Base-by-base conservation (phyloP, 2,888 invertebrate species). In the Marronus borbonicus region DNA sequence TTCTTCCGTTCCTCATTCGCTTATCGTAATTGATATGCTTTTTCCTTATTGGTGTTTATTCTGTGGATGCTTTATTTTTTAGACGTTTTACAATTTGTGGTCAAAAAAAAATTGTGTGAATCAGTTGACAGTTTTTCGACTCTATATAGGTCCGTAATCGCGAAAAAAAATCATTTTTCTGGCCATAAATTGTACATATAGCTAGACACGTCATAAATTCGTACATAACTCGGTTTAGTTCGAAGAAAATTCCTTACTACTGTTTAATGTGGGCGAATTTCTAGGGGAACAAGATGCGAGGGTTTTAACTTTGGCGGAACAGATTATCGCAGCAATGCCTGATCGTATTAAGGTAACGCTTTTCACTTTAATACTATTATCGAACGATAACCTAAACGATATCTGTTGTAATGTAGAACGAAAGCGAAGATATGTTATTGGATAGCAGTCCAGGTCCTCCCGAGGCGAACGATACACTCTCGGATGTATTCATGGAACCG, bases 261-360 rank as follows among this genome's bases (percentile, higher is more conserved):
- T 39, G 17, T 65, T 39, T 65, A 39, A 39, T 39, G 17, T 44
- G 10, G 24, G 17, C 12, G 60, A 36, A 58, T 36, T 72, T 72
- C 2, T 72, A 95, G 96, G 96, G 94, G 96, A 96, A 89, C 96
- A 96, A 90, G 96, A 97, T 91, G 96, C 94, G 85, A 93, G 96
- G 86, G 97, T 97, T 81, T 92, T 97, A 85, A 97, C 97, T 77
- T 90, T 99, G 86, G 98, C 98, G 76, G 98, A 98, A 88, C 98
- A 98, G 90, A 98, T 99, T 84, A 99, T 99, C 86, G 98, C 98
- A 76, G 98, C 98, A 12, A 96, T 99, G 93, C 98, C 99, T 79
- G 98, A 98, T 84, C 92, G 98, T 85, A 99, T 98, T 87, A 99
- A 99, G 93, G 95, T 95, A 88, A 86, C 83, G 76, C 14, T 70